Base-by-base conservation (phyloP, 2,888 invertebrate genomes). In the Dorcus hopei region DNA sequence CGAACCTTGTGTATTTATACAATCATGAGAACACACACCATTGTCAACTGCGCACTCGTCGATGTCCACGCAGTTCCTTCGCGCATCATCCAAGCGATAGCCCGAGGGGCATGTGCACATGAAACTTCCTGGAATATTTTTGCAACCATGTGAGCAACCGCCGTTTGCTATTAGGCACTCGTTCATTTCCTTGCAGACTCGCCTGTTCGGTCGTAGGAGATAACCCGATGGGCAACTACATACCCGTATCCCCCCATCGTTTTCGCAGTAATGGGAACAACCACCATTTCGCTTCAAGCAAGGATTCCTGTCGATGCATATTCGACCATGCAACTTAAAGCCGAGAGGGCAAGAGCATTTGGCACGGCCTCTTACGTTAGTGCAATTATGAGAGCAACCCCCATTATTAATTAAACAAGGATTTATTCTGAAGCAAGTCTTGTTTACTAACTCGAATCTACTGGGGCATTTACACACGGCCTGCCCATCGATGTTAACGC, bases 11-110 rank as follows among this genome's bases (percentile, higher is more conserved):
- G 77, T 74, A 57, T 84, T 83, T 50, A 78, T 73, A 68, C 89
- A 89, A 16, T 80, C 79, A 57, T 88, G 87, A 3, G 83, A 82
- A 70, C 89, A 89, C 38, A 83, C 84, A 1, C 85, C 86, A 61
- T 86, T 84, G 54, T 81, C 79, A 1, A 74, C 66, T 7, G 74
- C 73, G 65, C 89, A 89, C 54, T 85, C 85, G 69, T 87, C 82
- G 6, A 85, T 74, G 70, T 83, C 82, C 38, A 71, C 73, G 61
- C 81, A 82, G 40, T 82, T 81, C 50, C 65, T 64, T 49, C 72
- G 72, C 54, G 80, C 81, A 0, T 74, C 77, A 9, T 72, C 67
- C 7, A 83, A 66, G 9, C 77, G 68, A 61, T 79, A 82, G 3
- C 81, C 87, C 2, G 70, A 61, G 9, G 81, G 81, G 68, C 87